Base-by-base conservation (phyloP, 2,113 vertebrate genomes). In the Anolis sagrei region DNA sequence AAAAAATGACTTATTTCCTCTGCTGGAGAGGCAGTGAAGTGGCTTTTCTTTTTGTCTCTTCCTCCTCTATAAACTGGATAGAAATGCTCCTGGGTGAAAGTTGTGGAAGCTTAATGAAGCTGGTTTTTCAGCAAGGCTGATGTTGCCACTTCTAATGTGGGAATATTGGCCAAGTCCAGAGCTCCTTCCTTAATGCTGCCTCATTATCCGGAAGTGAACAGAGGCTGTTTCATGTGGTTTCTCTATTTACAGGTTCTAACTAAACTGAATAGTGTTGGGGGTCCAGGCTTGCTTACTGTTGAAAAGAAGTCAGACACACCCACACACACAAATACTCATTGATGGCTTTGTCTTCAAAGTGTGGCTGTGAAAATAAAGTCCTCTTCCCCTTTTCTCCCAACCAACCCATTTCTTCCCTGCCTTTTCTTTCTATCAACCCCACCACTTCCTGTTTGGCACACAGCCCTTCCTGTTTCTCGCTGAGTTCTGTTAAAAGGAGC, bases 381-480 rank as follows among this genome's bases (percentile, higher is more conserved):
- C 21, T 72, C 64, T 58, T 34, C 68, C 58, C 21, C 29, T 66
- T 32, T n/a, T 48, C 23, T 1, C 39, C 32, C 21, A 32, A 18
- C 32, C 54, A 75, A 34, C 4, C 44, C 4, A 21, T 14, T 62
- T 49, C 13, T 74, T 66, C 7, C 58, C 23, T 48, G 5, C 14
- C 73, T 82, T 79, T 79, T 75, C 34, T 75, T 36, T 81, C 27
- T 76, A 51, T 27, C 70, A 32, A 69, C 32, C 81, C 70, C 48
- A 44, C 86, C 49, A 75, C 87, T 79, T 85, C 81, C 86, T 86
- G 77, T 76, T 54, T 82, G 27, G 21, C 44, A 79, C 82, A 70
- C 51, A 27, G 7, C 86, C 48, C 81, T 88, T 88, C 86, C 86
- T 88, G 82, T 88, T 84, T 84, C 77, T 79, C 29, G 39, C n/a